A percentile compares a stretch with the other conserved stretches of the same genome.
Conservation (phyloP, 2,888 invertebrate genomes). For the Vanessa cardui region DNA sequence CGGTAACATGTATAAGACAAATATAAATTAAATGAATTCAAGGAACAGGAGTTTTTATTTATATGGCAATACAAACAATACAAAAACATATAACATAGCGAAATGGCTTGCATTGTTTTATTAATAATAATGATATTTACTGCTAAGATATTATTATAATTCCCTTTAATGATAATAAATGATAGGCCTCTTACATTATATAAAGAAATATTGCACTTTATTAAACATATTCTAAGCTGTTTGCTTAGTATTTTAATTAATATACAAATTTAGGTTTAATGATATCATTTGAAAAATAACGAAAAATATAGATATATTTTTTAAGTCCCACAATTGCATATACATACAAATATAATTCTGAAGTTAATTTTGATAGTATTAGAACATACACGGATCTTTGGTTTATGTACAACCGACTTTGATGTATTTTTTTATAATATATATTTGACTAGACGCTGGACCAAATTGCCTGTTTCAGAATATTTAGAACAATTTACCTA, state of each 20-base stretch:
- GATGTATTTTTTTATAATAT: background rate
- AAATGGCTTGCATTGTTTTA: conserved; percentile 3
- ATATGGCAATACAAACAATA: too few relatives aligned
- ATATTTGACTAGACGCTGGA: conserved; percentile 2
- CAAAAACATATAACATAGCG: conserved; percentile 2
- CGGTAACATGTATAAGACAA: too few relatives aligned
- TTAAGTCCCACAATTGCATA: too few relatives aligned
- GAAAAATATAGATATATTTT: background rate
- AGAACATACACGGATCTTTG: background rate
- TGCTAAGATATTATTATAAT: background rate
- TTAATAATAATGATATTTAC: conserved; percentile 5
- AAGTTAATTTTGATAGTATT: background rate
- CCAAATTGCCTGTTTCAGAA: too few relatives aligned
- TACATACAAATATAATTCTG: background rate
- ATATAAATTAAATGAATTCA: too few relatives aligned
- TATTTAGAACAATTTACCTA: too few relatives aligned
- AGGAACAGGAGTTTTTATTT: too few relatives aligned
- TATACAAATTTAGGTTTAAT: background rate
- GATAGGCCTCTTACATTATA: conserved; percentile 27
- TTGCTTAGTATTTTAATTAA: conserved; percentile 2
- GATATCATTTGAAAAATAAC: background rate
- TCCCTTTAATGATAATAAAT: conserved; percentile 1
- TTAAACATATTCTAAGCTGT: conserved; percentile 4
- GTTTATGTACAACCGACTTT: conserved; percentile 5
- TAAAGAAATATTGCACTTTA: conserved; percentile 30